Conservation (phyloP, 2,797 vertebrate species). For the Rhinophrynus dorsalis region DNA sequence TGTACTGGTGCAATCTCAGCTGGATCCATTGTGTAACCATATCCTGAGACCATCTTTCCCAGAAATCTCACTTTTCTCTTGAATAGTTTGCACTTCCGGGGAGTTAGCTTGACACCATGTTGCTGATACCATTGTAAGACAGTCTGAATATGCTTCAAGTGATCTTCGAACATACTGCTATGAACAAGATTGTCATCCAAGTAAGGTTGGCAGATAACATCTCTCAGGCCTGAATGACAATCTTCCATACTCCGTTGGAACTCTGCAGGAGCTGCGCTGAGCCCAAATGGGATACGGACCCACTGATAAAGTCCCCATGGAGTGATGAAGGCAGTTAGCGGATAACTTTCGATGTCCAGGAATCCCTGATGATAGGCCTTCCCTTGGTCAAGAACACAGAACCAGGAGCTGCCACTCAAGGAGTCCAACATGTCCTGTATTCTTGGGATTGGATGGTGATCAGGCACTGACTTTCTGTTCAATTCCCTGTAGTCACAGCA, state of each 20-base stretch:
- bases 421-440: neutral
- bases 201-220: neutral
- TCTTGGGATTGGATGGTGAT: neutral
- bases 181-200: neutral
- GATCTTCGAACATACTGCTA: neutral
- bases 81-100: neutral
- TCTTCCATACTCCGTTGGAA: neutral
- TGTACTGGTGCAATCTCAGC: neutral
- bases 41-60: neutral
- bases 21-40: neutral
- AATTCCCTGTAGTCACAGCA: neutral
- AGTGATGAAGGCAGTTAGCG: neutral
- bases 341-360: neutral
- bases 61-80: neutral
- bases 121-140: neutral
- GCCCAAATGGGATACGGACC: neutral
- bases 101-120: neutral
- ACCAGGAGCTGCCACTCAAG: neutral
- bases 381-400: neutral
- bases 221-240: neutral
- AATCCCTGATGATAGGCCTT: neutral
- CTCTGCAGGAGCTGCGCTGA: neutral
- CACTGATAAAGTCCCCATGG: neutral
- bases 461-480: neutral
- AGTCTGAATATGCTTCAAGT: neutral